Conservation (phyloP, 2,888 invertebrate species). For the Antitype chi region DNA sequence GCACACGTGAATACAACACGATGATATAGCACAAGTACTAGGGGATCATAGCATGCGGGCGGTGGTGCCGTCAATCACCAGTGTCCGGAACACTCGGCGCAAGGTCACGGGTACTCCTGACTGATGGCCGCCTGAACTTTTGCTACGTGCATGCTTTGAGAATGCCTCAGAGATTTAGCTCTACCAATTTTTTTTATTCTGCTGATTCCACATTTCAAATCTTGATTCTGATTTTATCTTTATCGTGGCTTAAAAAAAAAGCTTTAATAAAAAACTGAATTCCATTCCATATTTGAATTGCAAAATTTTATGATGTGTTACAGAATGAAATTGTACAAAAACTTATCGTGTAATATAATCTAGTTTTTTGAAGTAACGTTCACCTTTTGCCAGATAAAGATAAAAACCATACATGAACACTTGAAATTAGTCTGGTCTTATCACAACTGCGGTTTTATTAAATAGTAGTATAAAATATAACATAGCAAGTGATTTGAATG, state of each 20-base stretch:
- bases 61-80: conserved; percentile 61
- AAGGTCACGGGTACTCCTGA: conserved; percentile 62
- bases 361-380: conserved; percentile 41
- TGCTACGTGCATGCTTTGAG: conserved; percentile 32
- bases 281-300: conserved; percentile 47
- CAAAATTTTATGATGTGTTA: conserved; percentile 45
- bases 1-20: conserved; percentile 16
- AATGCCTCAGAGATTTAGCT: conserved; percentile 2
- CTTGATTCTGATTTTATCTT: conserved; percentile 6
- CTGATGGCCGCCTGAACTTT: conserved; percentile 55
- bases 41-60: conserved; percentile 58
- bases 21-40: conserved; percentile 54
- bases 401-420: conserved; percentile 43
- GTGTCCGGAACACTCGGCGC: conserved; percentile 58
- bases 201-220: conserved; percentile 15
- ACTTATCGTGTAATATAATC: conserved; percentile 52
- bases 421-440: conserved; percentile 36
- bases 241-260: conserved; percentile 9
- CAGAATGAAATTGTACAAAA: conserved; percentile 45
- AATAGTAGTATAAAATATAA: background rate
- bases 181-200: background rate
- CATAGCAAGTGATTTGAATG: background rate
- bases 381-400: conserved; percentile 23
- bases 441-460: conserved; percentile 23
- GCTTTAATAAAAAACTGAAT: background rate